Percentiles rank a stretch among this genome's conserved stretches.
phyloP scores from a whole-genome alignment of 1,140 invertebrate genomes.

The Heliconius congener region DNA sequence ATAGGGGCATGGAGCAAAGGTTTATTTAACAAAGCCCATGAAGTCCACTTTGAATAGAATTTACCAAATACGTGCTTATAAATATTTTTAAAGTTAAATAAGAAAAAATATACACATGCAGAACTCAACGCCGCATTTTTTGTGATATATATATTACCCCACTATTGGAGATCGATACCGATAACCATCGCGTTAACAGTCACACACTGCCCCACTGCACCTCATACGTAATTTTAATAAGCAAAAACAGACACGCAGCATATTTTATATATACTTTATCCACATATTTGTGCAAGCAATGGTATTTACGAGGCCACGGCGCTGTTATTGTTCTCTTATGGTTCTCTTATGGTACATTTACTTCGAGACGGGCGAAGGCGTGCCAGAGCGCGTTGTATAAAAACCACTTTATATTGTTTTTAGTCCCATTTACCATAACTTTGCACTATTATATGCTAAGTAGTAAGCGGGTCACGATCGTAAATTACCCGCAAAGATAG shows the following conservation, averaged over 20 bases:
- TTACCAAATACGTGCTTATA: background rate
- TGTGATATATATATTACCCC: too few species aligned
- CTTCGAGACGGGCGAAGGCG: background rate
- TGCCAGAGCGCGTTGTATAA: constrained; percentile 12
- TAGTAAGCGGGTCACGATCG: constrained; percentile 6
- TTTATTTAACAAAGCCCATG: too few species aligned
- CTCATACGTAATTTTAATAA: too few species aligned
- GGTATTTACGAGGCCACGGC: background rate
- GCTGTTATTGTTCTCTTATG: constrained; percentile 10
- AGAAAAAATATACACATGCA: too few species aligned
- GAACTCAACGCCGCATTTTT: too few species aligned
- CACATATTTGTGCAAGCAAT: background rate
- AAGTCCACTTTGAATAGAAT: background rate
- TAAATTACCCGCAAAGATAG: constrained; percentile 1
- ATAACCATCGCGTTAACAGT: too few species aligned
- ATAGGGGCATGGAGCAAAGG: background rate
- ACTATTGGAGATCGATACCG: too few species aligned
- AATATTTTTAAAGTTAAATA: background rate
- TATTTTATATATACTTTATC: background rate
- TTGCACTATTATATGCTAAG: constrained; percentile 14
- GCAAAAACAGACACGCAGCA: background rate
- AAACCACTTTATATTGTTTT: constrained; percentile 4
- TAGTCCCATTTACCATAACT: constrained; percentile 11
- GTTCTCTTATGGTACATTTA: background rate
- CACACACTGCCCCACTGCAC: too few species aligned